These are phyloP conservation scores for Aphodius granarius DNA, from an alignment of 2,888 invertebrate genomes.

Conservation along the genomic window DNA sequence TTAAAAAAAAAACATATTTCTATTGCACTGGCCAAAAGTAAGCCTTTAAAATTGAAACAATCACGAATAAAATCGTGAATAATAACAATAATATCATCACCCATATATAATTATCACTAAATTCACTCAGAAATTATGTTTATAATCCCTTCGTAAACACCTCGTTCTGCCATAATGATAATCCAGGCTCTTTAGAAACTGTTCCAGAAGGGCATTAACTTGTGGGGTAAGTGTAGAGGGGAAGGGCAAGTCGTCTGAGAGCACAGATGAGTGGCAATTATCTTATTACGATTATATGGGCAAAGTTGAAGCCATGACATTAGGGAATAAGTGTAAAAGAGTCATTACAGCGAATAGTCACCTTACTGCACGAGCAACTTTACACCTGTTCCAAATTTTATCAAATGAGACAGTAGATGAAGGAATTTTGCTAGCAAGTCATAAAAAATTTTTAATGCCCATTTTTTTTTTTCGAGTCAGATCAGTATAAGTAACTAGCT, in stretches of 20 bases:
- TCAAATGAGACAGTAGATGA: too few relatives aligned
- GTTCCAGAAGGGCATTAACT: neutral
- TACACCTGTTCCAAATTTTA: too few relatives aligned
- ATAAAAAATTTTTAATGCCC: too few relatives aligned
- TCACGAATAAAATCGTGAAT: too few relatives aligned
- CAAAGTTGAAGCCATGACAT: neutral
- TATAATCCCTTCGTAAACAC: neutral
- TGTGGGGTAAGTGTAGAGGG: neutral
- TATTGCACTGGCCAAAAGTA: too few relatives aligned
- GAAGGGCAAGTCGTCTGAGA: neutral
- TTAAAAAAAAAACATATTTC: too few relatives aligned
- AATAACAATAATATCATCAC: too few relatives aligned
- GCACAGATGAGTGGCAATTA: neutral
- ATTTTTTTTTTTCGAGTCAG: too few relatives aligned
- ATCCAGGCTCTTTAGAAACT: neutral
- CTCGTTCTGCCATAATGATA: neutral
- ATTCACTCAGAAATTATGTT: neutral
- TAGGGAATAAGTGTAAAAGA: neutral
- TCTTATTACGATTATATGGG: neutral
- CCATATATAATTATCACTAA: neutral
- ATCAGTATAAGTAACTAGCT: too few relatives aligned
- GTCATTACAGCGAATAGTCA: neutral
- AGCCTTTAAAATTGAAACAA: too few relatives aligned
- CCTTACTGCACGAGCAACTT: too few relatives aligned
- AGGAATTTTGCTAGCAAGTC: too few relatives aligned